Conservation (phyloP, 1,140 invertebrate genomes). For the Dendroctonus valens region DNA sequence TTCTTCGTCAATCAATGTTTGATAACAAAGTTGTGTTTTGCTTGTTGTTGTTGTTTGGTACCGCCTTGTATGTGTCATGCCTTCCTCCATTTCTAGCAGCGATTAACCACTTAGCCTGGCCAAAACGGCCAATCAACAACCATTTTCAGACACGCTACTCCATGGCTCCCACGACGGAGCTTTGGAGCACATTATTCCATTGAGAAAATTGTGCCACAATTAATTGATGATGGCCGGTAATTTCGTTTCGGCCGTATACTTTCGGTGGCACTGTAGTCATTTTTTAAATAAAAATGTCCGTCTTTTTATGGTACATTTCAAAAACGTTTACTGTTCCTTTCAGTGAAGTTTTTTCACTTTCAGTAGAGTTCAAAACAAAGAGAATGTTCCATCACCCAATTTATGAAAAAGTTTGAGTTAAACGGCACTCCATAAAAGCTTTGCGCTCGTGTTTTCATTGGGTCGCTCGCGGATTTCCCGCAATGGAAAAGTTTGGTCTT, state of each 20-base stretch:
- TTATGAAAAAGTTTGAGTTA: not conserved
- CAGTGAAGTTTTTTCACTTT: no score
- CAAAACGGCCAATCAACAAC: slow-evolving; percentile 7
- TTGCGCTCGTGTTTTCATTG: no score
- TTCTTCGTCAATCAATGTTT: not conserved
- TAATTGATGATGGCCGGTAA: slow-evolving; percentile 15
- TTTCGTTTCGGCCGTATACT: slow-evolving; percentile 2
- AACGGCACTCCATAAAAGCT: not conserved
- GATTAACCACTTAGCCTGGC: slow-evolving; percentile 2
- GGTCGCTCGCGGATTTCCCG: no score
- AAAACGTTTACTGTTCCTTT: not conserved
- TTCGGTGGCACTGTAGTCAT: not conserved
- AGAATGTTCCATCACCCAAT: not conserved
- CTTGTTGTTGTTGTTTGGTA: not conserved
- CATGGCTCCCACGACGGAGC: slow-evolving; percentile 17
- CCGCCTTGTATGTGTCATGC: not conserved
- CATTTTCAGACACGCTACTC: slow-evolving; percentile 3
- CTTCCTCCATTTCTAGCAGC: not conserved
- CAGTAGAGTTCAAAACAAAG: not conserved
- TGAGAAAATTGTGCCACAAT: slow-evolving; percentile 27
- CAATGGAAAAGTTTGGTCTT: no score
- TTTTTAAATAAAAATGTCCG: not conserved
- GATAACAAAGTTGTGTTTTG: slow-evolving; percentile 1
- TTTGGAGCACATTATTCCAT: slow-evolving; percentile 16
- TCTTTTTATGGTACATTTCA: no score